Percentiles rank a stretch among this genome's conserved stretches.
Conservation (phyloP, 2,797 vertebrate species). For the Acrocephalus scirpaceus region DNA sequence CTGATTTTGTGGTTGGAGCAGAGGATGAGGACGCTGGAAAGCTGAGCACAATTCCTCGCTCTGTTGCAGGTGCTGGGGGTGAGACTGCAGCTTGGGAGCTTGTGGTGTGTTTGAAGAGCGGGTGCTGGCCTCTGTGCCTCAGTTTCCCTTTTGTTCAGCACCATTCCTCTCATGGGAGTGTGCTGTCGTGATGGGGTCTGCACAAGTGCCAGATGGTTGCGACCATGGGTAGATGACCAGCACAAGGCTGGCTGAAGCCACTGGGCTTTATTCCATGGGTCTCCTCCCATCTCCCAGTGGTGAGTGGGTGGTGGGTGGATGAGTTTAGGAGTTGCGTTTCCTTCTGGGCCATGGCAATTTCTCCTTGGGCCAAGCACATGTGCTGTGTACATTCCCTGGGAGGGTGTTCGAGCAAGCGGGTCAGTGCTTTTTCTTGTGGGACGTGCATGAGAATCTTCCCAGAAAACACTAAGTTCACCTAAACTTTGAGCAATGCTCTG, state of each 20-base stretch:
- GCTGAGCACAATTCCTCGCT: constrained; percentile 24
- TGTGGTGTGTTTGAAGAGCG: fast-evolving
- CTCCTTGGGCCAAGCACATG: fast-evolving
- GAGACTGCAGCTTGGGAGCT: not conserved
- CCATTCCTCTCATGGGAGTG: fast-evolving
- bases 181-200: not conserved
- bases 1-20: constrained; percentile 32
- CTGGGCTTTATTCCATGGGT: not conserved
- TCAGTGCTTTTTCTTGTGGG: not conserved
- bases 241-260: not conserved
- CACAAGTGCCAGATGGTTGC: fast-evolving
- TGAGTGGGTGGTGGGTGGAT: not conserved
- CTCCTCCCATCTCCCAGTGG: not conserved
- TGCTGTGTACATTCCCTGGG: not conserved
- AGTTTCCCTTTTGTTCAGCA: not conserved
- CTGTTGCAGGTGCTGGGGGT: not conserved
- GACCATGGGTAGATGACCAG: not conserved
- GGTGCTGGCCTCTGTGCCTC: not conserved
- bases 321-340: not conserved
- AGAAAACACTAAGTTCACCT: not conserved
- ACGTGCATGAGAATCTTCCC: not conserved
- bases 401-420: fast-evolving
- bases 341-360: fast-evolving
- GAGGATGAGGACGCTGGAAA: constrained; percentile 22
- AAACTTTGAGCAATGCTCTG: not conserved